These are phyloP conservation scores for Poeciliopsis presidionis DNA, from an alignment of 2,797 vertebrate genomes.

Conservation along the genomic window DNA sequence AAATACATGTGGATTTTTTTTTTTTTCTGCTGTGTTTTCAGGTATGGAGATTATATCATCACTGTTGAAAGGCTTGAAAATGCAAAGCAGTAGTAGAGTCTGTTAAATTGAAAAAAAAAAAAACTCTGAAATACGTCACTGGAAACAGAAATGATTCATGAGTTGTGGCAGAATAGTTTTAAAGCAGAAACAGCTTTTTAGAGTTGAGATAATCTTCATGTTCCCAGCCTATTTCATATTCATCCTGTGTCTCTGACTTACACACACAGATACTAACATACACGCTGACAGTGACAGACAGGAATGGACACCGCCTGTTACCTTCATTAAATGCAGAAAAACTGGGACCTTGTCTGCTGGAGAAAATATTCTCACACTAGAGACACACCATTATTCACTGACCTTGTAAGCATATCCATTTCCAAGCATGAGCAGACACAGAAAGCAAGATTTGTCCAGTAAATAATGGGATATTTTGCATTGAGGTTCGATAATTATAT, in stretches of 20 bases:
- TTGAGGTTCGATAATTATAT: background rate
- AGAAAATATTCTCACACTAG: slow-evolving; percentile 1
- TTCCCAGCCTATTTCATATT: background rate
- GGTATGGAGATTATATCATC: background rate
- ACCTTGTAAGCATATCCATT: slow-evolving; percentile 6
- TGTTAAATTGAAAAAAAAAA: background rate
- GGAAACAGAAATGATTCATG: background rate
- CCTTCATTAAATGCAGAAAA: slow-evolving; percentile 4
- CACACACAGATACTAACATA: background rate
- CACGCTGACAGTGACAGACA: background rate
- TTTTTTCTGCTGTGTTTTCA: background rate
- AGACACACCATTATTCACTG: slow-evolving; percentile 3
- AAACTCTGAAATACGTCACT: background rate
- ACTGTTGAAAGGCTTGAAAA: background rate
- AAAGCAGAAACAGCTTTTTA: background rate
- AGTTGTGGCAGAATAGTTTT: background rate
- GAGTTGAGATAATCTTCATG: background rate
- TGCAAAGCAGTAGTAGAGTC: background rate
- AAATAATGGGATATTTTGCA: background rate
- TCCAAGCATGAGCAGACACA: background rate
- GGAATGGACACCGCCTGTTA: background rate
- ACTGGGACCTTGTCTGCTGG: background rate
- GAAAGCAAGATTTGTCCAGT: background rate
- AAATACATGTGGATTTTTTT: too few relatives aligned
- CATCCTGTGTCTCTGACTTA: background rate